Evolutionary conservation across 2,797 vertebrate genomes (phyloP).

Genomic region (Notoglanidium macrostoma): DNA sequence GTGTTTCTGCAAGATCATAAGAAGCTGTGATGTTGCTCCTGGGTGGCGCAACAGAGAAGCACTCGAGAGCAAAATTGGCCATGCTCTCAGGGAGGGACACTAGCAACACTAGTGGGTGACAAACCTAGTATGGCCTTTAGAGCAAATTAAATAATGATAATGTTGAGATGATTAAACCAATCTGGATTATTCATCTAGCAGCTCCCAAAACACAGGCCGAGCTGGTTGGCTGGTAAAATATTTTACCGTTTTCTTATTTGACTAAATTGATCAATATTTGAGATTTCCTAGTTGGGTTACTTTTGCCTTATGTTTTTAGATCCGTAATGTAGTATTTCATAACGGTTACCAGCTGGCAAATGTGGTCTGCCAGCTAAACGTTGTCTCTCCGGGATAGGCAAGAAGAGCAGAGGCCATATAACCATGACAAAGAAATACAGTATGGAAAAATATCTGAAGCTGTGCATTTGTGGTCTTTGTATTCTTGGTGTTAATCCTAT

Average conservation of each 20-base stretch:
- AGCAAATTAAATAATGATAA: not conserved
- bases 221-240: not conserved
- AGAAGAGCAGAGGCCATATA: not conserved
- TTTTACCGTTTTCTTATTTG: not conserved
- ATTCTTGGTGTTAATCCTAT: not conserved
- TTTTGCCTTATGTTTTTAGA: not conserved
- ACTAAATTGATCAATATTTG: not conserved
- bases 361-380: not conserved
- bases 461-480: not conserved
- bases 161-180: no score
- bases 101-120: not conserved
- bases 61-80: no score
- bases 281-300: not conserved
- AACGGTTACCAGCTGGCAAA: not conserved
- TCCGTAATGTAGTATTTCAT: not conserved
- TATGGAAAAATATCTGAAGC: not conserved
- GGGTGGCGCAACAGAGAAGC: no score
- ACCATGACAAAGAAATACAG: not conserved
- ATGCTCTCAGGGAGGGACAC: no score
- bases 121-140: not conserved
- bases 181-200: no score
- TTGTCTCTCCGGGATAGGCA: not conserved
- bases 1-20: no score
- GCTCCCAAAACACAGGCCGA: not conserved
- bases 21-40: not conserved